These are phyloP conservation scores for Platypus cylindrus DNA, from an alignment of 2,888 invertebrate genomes.

Conservation along the genomic window DNA sequence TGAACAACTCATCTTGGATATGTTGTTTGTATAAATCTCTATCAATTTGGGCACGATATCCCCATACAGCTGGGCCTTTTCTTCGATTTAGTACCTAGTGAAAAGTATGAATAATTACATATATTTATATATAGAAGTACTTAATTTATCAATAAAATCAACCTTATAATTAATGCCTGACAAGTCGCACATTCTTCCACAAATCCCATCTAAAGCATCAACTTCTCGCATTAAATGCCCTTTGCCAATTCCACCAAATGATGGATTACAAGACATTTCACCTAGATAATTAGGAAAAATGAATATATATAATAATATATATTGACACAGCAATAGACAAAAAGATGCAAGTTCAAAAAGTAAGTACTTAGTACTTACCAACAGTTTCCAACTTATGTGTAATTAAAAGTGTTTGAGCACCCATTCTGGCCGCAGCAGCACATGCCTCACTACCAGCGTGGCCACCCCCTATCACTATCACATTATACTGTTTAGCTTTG, in stretches of 20 bases:
- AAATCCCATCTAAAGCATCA: conserved; percentile 79
- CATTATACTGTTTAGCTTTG: conserved; percentile 41
- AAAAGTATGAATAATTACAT: conserved; percentile 4
- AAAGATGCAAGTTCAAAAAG: no score
- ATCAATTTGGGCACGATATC: conserved; percentile 79
- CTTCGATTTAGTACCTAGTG: conserved; percentile 55
- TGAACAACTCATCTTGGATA: conserved; percentile 57
- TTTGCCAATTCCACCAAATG: conserved; percentile 87
- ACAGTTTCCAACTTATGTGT: conserved; percentile 76
- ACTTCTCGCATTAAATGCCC: conserved; percentile 78
- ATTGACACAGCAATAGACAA: no score
- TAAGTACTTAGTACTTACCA: conserved; percentile 37
- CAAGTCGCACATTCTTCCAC: conserved; percentile 65
- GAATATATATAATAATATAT: background rate
- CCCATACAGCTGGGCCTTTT: conserved; percentile 85
- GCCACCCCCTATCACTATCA: conserved; percentile 79
- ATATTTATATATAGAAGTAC: no score
- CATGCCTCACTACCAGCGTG: conserved; percentile 87
- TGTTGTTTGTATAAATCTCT: conserved; percentile 62
- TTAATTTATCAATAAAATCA: conserved; percentile 5
- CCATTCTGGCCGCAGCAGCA: conserved; percentile 72
- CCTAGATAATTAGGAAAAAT: conserved; percentile 48
- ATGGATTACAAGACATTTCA: conserved; percentile 90
- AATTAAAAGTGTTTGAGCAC: conserved; percentile 61
- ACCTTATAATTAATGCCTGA: conserved; percentile 71